Base-by-base conservation (phyloP, 64 coral and sea anemone species). In the Catalaphyllia jardinei region DNA sequence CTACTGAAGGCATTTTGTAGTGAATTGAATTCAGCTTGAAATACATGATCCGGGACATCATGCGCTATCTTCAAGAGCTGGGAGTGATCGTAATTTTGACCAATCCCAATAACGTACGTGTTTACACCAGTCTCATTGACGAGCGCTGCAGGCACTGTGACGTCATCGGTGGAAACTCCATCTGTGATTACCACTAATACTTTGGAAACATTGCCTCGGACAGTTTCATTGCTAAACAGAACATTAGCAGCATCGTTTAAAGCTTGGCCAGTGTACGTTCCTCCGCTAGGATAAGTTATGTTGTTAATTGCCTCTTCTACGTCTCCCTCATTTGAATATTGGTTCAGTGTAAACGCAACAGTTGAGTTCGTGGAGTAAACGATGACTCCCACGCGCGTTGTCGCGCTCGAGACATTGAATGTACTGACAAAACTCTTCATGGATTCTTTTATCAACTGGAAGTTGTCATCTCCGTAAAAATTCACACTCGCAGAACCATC, bases 401-500 rank as follows among this genome's bases (percentile, higher is more conserved):
- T 62, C 52, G 77, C 29, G 31, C 46, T 89, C 4, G 91, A 74
- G 11, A 97, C 73, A 52, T 90, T 86, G 77, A 97, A 96, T 29
- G 82, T 22, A 9, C 69, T 64, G 22, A 79, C 51, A 7, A 96
- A 2, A 62, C 76, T 86, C 18, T 87, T 93, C 19, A 93, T 77
- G 74, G 93, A 97, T 30, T 87, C 52, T 86, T 92, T 87, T 18
- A 79, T 65, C 16, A 77, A 82, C 51, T 88, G 73, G 67, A 98
- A 98, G 39, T 91, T 87, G 55, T 86, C 88, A 9, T 60, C 10
- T 73, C 67, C 89, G 27, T 90, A 30, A 9, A 75, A 87, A 13
- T 94, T 74, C 17, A 98, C 88, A 42, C 95, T 98, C 5, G 88
- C 93, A 29, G 95, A 98, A 1, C 92, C 95, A 52, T 98, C 95